Evolutionary conservation across 1,140 invertebrate species (phyloP).

Genomic region (Formica selysi): DNA sequence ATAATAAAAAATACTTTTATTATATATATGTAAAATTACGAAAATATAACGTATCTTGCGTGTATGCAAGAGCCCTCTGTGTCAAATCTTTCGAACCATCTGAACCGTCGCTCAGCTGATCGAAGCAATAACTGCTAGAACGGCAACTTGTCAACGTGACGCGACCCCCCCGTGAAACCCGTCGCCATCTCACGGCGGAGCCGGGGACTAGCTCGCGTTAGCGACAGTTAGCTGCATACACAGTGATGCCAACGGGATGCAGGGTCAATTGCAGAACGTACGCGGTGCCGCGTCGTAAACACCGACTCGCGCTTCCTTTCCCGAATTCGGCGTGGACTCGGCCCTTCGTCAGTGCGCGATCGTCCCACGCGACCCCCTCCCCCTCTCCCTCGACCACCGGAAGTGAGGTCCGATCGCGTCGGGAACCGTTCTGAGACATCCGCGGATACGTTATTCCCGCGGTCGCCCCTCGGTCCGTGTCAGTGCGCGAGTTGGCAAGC

Average conservation of each 20-base stretch:
- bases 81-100: no score
- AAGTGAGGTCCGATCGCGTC: not conserved
- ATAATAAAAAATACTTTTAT: no score
- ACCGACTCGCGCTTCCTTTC: constrained; percentile 54
- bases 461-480: constrained; percentile 49
- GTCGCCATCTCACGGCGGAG: constrained; percentile 29
- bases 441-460: constrained; percentile 24
- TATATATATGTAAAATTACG: no score
- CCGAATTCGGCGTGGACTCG: constrained; percentile 20
- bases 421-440: not conserved
- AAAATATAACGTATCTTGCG: no score
- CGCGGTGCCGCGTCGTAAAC: constrained; percentile 75
- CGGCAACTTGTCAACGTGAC: no score
- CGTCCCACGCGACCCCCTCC: not conserved
- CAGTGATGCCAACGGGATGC: constrained; percentile 72
- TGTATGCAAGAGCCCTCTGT: no score
- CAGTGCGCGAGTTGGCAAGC: constrained; percentile 76
- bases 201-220: not conserved
- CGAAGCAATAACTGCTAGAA: no score
- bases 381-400: not conserved
- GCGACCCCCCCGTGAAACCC: not conserved
- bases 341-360: not conserved
- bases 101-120: no score
- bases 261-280: constrained; percentile 62
- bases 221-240: constrained; percentile 28